Evolutionary conservation across 2,113 vertebrate species (phyloP).

Genomic region (Mus pahari): DNA sequence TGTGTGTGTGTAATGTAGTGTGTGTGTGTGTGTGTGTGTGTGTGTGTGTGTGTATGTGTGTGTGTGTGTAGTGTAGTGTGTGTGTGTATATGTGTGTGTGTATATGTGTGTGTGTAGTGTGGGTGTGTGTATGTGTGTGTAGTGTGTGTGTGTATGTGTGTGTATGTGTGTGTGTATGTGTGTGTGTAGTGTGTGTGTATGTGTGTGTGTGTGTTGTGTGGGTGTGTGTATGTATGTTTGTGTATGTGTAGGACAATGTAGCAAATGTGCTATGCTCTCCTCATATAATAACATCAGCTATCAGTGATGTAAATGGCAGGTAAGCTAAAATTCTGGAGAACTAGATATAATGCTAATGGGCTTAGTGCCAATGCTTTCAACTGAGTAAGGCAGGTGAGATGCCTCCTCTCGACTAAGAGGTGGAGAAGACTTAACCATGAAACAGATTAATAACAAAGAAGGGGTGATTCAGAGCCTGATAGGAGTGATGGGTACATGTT

Average conservation of each 20-base stretch:
- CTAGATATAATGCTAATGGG: not conserved
- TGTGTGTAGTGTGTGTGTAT: not conserved
- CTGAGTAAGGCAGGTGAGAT: not conserved
- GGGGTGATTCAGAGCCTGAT: not conserved
- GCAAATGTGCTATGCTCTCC: not conserved
- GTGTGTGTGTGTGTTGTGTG: too few species aligned
- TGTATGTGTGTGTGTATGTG: not conserved
- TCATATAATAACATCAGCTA: not conserved
- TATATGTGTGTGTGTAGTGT: too few species aligned
- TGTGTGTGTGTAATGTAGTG: not conserved
- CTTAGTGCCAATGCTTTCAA: constrained; percentile 13
- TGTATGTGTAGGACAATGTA: not conserved
- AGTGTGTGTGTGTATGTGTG: not conserved
- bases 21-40: not conserved
- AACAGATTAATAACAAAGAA: not conserved
- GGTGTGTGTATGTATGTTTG: too few species aligned
- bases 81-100: too few species aligned
- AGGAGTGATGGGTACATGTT: not conserved
- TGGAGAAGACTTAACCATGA: not conserved
- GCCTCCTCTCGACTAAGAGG: not conserved
- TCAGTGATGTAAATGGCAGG: not conserved
- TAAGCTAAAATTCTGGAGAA: not conserved
- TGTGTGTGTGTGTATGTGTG: not conserved
- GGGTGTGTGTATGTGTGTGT: too few species aligned
- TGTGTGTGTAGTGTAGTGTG: not conserved